A percentile compares a stretch with the other conserved stretches of the same genome.
Conservation (phyloP, 1,140 invertebrate species). For the Meloidogyne hapla region DNA sequence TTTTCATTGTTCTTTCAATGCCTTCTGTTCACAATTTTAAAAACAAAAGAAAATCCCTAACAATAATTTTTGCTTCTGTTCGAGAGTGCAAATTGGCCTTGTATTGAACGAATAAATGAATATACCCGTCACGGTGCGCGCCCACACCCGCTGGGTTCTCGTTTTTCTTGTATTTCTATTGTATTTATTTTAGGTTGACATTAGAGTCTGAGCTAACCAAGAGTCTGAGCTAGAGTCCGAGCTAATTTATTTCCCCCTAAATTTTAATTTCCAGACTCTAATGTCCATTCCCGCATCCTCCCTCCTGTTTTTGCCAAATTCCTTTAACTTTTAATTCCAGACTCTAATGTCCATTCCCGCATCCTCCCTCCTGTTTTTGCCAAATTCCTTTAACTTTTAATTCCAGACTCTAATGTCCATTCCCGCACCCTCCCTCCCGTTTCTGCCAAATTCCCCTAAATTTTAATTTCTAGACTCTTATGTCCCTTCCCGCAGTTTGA, state of each 20-base stretch:
- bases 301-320: too few relatives aligned
- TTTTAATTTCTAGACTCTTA: not conserved
- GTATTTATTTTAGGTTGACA: not conserved
- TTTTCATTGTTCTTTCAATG: not conserved
- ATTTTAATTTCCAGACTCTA: too few relatives aligned
- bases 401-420: too few relatives aligned
- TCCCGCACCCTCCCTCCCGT: too few relatives aligned
- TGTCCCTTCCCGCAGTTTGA: not conserved
- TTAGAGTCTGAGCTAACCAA: too few relatives aligned
- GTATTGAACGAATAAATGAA: not conserved
- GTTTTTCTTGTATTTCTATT: not conserved
- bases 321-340: too few relatives aligned
- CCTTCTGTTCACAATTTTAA: not conserved
- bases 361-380: too few relatives aligned
- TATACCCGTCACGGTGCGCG: not conserved
- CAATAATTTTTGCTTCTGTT: constrained; percentile 3
- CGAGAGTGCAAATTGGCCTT: not conserved
- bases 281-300: too few relatives aligned
- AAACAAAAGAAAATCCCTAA: not conserved
- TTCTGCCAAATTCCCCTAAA: not conserved
- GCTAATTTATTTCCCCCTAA: too few relatives aligned
- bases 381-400: too few relatives aligned
- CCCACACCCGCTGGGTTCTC: not conserved
- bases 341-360: too few relatives aligned
- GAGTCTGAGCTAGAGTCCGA: too few relatives aligned